Percentiles rank a stretch among this genome's conserved stretches.
These are phyloP conservation scores for Leptopterna dolabrata DNA, from an alignment of 2,888 invertebrate genomes.

Conservation along the genomic window DNA sequence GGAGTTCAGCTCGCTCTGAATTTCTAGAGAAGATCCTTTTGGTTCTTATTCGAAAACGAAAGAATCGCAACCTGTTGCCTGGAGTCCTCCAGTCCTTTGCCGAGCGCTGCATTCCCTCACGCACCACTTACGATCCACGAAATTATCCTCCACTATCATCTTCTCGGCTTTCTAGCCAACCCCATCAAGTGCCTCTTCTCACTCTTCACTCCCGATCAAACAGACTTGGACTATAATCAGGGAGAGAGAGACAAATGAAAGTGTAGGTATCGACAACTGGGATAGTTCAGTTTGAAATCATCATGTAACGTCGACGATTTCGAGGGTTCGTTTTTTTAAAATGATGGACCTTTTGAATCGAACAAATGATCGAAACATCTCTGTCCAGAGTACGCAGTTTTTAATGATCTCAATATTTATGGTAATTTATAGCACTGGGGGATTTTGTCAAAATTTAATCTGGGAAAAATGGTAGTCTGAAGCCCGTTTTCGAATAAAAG, in stretches of 20 bases:
- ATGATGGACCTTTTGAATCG: too few species aligned
- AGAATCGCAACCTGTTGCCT: conserved; percentile 2
- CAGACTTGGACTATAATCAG: not conserved
- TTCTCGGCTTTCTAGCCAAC: not conserved
- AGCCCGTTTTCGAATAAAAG: too few species aligned
- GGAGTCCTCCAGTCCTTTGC: not conserved
- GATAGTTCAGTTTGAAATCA: too few species aligned
- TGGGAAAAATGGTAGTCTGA: too few species aligned
- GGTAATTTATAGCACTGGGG: too few species aligned
- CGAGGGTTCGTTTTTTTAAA: too few species aligned
- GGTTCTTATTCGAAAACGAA: not conserved
- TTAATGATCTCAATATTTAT: too few species aligned
- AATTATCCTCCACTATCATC: not conserved
- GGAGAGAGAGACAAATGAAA: not conserved
- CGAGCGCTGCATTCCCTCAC: not conserved
- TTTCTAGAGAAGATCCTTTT: not conserved
- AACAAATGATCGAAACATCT: too few species aligned
- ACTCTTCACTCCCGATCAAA: not conserved
- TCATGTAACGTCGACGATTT: too few species aligned
- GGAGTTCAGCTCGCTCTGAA: too few species aligned
- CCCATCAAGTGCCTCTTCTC: not conserved
- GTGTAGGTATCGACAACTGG: not conserved
- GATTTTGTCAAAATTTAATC: too few species aligned
- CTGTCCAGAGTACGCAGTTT: too few species aligned
- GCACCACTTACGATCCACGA: not conserved